A percentile compares a stretch with the other conserved stretches of the same genome.
Evolutionary conservation across 2,113 vertebrate species (phyloP).

Genomic region (Coptodon bakossiorum): DNA sequence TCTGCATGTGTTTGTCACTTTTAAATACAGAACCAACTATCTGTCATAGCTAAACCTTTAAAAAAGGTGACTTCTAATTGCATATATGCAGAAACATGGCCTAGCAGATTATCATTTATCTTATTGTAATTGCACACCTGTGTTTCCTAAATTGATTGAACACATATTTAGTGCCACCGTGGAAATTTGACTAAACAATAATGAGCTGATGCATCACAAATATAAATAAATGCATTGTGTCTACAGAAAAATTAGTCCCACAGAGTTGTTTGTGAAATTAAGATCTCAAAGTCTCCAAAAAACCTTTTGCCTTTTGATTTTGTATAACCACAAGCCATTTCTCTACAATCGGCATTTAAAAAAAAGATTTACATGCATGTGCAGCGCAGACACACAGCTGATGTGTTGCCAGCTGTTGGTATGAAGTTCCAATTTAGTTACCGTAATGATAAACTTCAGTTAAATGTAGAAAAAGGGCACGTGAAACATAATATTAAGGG

Average conservation of each 20-base stretch:
- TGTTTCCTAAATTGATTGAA: neutral
- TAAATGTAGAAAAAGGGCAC: neutral
- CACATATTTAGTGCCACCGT: neutral
- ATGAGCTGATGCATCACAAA: neutral
- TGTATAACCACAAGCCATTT: neutral
- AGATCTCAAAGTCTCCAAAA: neutral
- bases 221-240: neutral
- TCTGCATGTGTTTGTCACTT: neutral
- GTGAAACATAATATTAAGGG: neutral
- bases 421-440: neutral
- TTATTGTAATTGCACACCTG: neutral
- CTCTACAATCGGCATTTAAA: neutral
- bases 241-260: neutral
- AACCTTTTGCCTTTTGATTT: neutral
- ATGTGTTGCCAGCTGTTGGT: constrained; percentile 18
- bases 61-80: neutral
- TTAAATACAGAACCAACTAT: neutral
- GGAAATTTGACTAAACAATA: neutral
- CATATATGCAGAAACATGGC: neutral
- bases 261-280: neutral
- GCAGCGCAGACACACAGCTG: neutral
- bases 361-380: neutral
- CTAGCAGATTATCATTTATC: neutral
- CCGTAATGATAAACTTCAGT: neutral
- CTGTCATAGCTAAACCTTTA: neutral